Base-by-base conservation (phyloP, 2,888 invertebrate species). In the Plusia festucae region DNA sequence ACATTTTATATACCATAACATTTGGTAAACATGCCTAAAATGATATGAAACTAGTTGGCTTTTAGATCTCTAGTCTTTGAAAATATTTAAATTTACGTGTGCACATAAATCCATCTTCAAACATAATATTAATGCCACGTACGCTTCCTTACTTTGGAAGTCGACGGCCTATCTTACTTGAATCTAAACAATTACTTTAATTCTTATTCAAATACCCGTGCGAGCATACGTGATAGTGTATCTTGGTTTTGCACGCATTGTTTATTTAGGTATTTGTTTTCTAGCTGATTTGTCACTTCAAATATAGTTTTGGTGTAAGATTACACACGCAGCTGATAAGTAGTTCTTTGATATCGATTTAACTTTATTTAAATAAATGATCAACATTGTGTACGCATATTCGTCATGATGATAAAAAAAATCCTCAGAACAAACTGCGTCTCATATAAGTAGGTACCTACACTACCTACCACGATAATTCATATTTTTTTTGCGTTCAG, bases 51-150 rank as follows among this genome's bases (percentile, higher is more conserved):
- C 46, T 20, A 20, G 46, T 49, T 49, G 11, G 20, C 11, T 3
- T 49, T 20, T 49, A 49, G 20, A 49, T 20, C 46, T 11, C 20
- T 20, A 13, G 46, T 18, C 18, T 11, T 20, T 49, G 20, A 18
- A 18, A 11, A 11, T 20, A 20, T 49, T 16, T 16, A 49, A 20
- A 20, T 11, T 49, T 11, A 4, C 0, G 20, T 11, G 20, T 11
- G 4, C 11, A 3, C 9, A 1, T 49, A 49, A 46, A 49, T 49
- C 46, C 20, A 18, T 49, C 46, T 49, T 49, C 46, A 49, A 49
- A 49, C 18, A 46, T 46, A 9, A 49, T 18, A 49, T 20, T 49
- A 49, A 49, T 49, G 20, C 46, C 46, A 49, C 46, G 18, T 49
- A 20, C 20, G 18, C 18, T 49, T 49, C 46, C 46, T 49, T 20